A percentile compares a stretch with the other conserved stretches of the same genome.
Conservation (phyloP, 2,113 vertebrate genomes). For the Scophthalmus maximus region DNA sequence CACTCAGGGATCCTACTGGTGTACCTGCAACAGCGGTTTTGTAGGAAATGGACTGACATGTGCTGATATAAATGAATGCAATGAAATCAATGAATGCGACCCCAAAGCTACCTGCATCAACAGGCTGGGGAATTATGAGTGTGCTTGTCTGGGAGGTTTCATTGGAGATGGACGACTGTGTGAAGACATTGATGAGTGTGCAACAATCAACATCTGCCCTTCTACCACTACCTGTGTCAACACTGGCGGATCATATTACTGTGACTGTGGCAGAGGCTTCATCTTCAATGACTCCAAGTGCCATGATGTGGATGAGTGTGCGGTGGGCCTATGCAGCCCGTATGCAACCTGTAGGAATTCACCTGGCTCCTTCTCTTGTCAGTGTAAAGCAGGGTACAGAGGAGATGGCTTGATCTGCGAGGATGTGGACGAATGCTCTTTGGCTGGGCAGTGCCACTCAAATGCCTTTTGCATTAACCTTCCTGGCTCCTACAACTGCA, state of each 20-base stretch:
- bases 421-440: slow-evolving; percentile 82
- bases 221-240: slow-evolving; percentile 78
- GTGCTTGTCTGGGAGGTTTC: slow-evolving; percentile 81
- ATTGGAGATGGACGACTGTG: slow-evolving; percentile 78
- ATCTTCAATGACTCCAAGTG: slow-evolving; percentile 74
- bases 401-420: slow-evolving; percentile 81
- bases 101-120: slow-evolving; percentile 80
- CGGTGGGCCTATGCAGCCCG: slow-evolving; percentile 69
- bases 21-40: slow-evolving; percentile 81
- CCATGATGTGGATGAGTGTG: slow-evolving; percentile 82
- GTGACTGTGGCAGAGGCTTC: slow-evolving; percentile 82
- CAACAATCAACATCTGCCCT: slow-evolving; percentile 70
- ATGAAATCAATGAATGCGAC: slow-evolving; percentile 72
- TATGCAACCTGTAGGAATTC: slow-evolving; percentile 79
- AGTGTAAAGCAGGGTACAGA: slow-evolving; percentile 76
- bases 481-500: slow-evolving; percentile 82
- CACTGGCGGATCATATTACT: slow-evolving; percentile 80
- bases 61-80: slow-evolving; percentile 85
- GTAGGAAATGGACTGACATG: slow-evolving; percentile 82
- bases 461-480: slow-evolving; percentile 79
- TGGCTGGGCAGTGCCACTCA: slow-evolving; percentile 73
- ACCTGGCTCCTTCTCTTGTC: slow-evolving; percentile 81
- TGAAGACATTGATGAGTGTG: slow-evolving; percentile 84
- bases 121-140: slow-evolving; percentile 81
- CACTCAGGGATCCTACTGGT: slow-evolving; percentile 78